Evolutionary conservation across 2,888 invertebrate species (phyloP).

Genomic region (Nemurella pictetii): DNA sequence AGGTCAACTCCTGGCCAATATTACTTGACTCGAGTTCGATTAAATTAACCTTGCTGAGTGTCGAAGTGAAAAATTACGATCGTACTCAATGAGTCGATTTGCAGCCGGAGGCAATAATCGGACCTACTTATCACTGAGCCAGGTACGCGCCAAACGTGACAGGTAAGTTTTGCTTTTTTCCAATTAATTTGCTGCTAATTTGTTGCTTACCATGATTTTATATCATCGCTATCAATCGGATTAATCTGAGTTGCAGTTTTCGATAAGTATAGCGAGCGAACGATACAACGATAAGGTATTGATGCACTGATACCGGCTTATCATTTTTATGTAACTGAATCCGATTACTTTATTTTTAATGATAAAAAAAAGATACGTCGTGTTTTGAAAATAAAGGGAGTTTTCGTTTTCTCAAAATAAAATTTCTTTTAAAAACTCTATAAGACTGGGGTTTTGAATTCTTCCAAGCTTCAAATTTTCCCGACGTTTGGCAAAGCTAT

Average conservation of each 20-base stretch:
- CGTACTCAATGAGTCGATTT: background rate
- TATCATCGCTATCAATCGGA: background rate
- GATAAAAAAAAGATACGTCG: too few relatives aligned
- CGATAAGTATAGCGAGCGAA: background rate
- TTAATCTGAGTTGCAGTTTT: background rate
- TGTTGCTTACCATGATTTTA: background rate
- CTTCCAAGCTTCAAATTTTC: too few relatives aligned
- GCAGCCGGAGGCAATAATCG: background rate
- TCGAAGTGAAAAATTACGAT: background rate
- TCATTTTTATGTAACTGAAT: too few relatives aligned
- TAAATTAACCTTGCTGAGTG: conserved; percentile 17
- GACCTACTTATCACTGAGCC: background rate
- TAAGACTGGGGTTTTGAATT: too few relatives aligned
- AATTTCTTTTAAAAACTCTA: too few relatives aligned
- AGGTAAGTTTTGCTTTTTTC: background rate
- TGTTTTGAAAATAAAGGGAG: too few relatives aligned
- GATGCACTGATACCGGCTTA: background rate
- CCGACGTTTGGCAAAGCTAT: too few relatives aligned
- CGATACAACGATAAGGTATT: background rate
- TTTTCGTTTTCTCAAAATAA: too few relatives aligned
- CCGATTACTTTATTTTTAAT: too few relatives aligned
- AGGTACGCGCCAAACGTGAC: background rate
- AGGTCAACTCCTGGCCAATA: conserved; percentile 26
- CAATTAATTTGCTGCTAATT: background rate
- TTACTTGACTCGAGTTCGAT: conserved; percentile 18